Percentiles rank a stretch among this genome's conserved stretches.
Conservation (phyloP, 2,797 vertebrate species). For the Cyprinella venusta region DNA sequence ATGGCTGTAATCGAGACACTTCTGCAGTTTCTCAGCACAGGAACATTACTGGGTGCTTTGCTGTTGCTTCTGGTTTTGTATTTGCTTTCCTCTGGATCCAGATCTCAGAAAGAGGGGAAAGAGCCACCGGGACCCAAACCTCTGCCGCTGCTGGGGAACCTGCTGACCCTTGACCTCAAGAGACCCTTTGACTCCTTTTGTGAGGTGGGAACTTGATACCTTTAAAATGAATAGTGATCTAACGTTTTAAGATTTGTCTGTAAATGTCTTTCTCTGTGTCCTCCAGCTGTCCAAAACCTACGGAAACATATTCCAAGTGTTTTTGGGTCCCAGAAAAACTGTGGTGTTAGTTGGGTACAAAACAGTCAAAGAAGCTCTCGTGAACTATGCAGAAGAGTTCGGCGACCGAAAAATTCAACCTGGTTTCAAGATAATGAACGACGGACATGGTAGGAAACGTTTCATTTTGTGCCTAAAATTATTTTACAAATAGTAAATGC, state of each 20-base stretch:
- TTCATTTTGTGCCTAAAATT: background rate
- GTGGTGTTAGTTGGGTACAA: conserved; percentile 57
- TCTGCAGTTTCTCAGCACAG: conserved; percentile 42
- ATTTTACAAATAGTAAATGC: background rate
- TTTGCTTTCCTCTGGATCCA: conserved; percentile 46
- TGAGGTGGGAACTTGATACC: conserved; percentile 57
- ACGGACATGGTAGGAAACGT: conserved; percentile 50
- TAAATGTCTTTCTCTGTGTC: background rate
- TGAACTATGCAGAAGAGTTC: conserved; percentile 55
- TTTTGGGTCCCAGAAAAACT: conserved; percentile 39
- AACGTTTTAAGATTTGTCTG: background rate
- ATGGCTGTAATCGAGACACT: conserved; percentile 52
- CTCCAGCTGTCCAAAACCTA: conserved; percentile 52
- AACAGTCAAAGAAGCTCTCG: conserved; percentile 56
- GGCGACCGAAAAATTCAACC: conserved; percentile 44
- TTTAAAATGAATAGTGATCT: background rate
- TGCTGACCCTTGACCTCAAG: conserved; percentile 68
- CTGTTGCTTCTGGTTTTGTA: conserved; percentile 59
- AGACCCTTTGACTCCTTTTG: conserved; percentile 63
- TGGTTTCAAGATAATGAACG: conserved; percentile 1
- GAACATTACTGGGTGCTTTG: conserved; percentile 47
- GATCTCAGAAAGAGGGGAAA: background rate
- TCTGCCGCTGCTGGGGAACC: conserved; percentile 73
- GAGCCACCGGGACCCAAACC: conserved; percentile 69
- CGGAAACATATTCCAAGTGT: conserved; percentile 55